These are phyloP conservation scores for Toxonevra muliebris DNA, from an alignment of 2,888 invertebrate genomes.

Conservation along the genomic window DNA sequence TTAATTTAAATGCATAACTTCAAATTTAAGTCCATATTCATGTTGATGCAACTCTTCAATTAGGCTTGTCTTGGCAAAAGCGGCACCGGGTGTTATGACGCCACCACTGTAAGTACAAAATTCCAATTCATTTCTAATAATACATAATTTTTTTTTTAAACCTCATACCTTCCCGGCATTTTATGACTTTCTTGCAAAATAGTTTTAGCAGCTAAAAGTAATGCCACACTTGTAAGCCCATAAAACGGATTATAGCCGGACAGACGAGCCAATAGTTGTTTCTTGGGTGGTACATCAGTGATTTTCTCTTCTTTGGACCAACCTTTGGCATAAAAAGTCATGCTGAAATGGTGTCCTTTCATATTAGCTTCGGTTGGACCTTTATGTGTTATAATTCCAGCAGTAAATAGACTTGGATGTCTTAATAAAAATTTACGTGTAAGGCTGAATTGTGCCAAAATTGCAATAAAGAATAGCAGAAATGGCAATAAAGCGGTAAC, in stretches of 20 bases:
- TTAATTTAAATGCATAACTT: conserved; percentile 61
- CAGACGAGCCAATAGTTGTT: conserved; percentile 72
- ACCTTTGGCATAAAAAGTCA: conserved; percentile 78
- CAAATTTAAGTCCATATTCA: conserved; percentile 72
- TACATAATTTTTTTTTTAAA: not conserved
- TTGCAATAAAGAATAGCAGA: conserved; percentile 59
- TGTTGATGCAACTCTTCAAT: conserved; percentile 73
- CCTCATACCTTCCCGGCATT: conserved; percentile 69
- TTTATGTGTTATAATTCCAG: conserved; percentile 73
- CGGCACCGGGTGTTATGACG: conserved; percentile 82
- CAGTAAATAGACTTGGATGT: conserved; percentile 74
- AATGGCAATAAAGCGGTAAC: conserved; percentile 54
- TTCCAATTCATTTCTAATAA: too few species aligned
- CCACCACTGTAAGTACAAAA: conserved; percentile 69
- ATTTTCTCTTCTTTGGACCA: conserved; percentile 72
- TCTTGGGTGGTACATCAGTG: conserved; percentile 68
- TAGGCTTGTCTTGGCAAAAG: conserved; percentile 81
- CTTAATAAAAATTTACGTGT: conserved; percentile 73
- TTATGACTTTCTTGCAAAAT: conserved; percentile 76
- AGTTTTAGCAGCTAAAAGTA: conserved; percentile 76
- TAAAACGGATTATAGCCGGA: conserved; percentile 69
- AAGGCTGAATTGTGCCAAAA: conserved; percentile 71
- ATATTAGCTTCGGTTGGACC: conserved; percentile 71
- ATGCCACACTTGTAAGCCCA: conserved; percentile 76
- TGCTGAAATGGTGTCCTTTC: conserved; percentile 70